Evolutionary conservation across 2,797 vertebrate species (phyloP).

Genomic region (Sylvilagus floridanus): DNA sequence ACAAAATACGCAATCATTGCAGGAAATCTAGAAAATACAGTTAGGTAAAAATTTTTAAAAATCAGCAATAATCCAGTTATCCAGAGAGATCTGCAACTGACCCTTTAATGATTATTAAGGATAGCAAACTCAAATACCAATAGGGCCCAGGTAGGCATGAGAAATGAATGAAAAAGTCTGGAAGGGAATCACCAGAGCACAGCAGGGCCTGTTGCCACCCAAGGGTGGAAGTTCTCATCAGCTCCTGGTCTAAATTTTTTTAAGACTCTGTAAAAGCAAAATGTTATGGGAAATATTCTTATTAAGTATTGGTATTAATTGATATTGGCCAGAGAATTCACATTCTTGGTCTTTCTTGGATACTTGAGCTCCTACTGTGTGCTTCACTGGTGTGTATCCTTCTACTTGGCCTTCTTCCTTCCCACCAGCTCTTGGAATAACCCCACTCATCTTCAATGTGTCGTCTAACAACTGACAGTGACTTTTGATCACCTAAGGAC

Average conservation of each 20-base stretch:
- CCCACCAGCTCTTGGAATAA: background rate
- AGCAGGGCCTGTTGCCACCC: rapidly evolving
- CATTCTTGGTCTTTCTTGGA: background rate
- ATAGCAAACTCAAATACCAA: slow-evolving; percentile 7
- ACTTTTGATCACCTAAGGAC: background rate
- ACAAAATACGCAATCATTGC: slow-evolving; percentile 10
- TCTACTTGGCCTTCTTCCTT: background rate
- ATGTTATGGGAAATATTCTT: background rate
- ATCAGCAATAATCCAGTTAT: background rate
- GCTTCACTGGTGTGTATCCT: background rate
- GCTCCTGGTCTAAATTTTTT: background rate
- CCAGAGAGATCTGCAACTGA: background rate
- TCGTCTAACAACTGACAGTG: background rate
- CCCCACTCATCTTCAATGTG: background rate
- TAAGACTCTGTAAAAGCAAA: background rate
- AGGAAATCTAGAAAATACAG: slow-evolving; percentile 50
- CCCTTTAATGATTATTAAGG: background rate
- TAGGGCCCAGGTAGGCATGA: background rate
- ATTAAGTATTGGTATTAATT: background rate
- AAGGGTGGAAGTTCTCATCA: background rate
- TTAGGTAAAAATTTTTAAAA: background rate
- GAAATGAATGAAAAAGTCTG: background rate
- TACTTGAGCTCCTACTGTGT: background rate
- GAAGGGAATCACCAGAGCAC: rapidly evolving
- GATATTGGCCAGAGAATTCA: background rate